Conservation (phyloP, 2,797 vertebrate species). For the Numenius phaeopus region DNA sequence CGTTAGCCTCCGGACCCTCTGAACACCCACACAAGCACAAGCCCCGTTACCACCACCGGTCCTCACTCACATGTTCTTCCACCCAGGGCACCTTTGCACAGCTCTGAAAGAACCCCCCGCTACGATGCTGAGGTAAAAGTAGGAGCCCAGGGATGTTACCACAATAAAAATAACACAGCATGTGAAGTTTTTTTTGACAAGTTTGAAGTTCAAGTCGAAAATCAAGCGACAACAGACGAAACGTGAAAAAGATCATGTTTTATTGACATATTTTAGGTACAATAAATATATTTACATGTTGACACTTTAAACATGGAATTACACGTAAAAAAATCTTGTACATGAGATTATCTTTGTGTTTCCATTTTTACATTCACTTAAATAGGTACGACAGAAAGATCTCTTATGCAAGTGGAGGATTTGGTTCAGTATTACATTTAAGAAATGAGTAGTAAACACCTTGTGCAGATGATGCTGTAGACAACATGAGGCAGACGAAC, state of each 20-base stretch:
- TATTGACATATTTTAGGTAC: constrained; percentile 76
- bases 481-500: constrained; percentile 34
- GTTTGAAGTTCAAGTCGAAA: background rate
- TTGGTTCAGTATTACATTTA: constrained; percentile 21
- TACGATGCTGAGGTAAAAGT: rapidly evolving
- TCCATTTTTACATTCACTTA: constrained; percentile 65
- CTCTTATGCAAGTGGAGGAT: background rate
- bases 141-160: background rate
- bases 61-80: background rate
- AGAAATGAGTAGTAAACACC: background rate
- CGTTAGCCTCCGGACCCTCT: background rate
- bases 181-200: background rate
- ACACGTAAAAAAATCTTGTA: constrained; percentile 47
- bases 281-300: constrained; percentile 55
- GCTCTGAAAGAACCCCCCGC: background rate
- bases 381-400: constrained; percentile 12
- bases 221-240: background rate
- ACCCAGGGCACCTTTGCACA: background rate
- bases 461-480: constrained; percentile 33
- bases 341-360: constrained; percentile 53
- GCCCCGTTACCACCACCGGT: background rate
- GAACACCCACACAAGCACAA: background rate
- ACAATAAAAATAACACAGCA: background rate
- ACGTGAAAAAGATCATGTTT: background rate
- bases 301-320: constrained; percentile 47